Conservation (phyloP, 1,140 invertebrate genomes). For the Drosophila dunni region DNA sequence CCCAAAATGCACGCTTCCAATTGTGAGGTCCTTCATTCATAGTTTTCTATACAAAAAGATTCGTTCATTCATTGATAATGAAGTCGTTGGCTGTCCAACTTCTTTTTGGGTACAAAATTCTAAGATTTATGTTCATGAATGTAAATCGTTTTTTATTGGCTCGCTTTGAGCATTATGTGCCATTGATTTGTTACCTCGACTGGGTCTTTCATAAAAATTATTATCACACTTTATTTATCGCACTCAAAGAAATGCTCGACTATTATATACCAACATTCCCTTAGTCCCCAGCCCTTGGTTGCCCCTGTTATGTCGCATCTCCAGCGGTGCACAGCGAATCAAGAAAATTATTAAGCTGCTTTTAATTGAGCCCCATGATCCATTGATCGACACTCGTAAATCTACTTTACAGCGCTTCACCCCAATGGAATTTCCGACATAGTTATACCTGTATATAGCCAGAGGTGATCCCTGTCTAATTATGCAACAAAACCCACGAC, state of each 20-base stretch:
- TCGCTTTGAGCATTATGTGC: slow-evolving; percentile 56
- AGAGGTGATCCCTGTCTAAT: slow-evolving; percentile 53
- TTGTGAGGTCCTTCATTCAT: slow-evolving; percentile 70
- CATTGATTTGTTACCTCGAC: slow-evolving; percentile 69
- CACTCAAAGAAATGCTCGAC: slow-evolving; percentile 19
- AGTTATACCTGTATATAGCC: slow-evolving; percentile 1
- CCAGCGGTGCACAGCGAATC: slow-evolving; percentile 29
- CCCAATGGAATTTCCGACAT: slow-evolving; percentile 17
- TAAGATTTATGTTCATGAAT: slow-evolving; percentile 80
- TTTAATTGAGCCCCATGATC: slow-evolving; percentile 75
- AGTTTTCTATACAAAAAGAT: neutral
- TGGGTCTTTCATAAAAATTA: slow-evolving; percentile 79
- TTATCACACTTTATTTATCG: slow-evolving; percentile 79
- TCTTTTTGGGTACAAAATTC: slow-evolving; percentile 41
- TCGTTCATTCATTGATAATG: slow-evolving; percentile 59
- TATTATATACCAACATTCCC: slow-evolving; percentile 9
- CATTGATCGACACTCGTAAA: slow-evolving; percentile 74
- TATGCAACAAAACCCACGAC: slow-evolving; percentile 64
- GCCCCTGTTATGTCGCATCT: slow-evolving; percentile 6
- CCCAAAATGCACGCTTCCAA: slow-evolving; percentile 46
- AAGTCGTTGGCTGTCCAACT: slow-evolving; percentile 70
- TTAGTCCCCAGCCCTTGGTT: neutral
- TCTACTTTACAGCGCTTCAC: slow-evolving; percentile 69
- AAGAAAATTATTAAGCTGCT: slow-evolving; percentile 79
- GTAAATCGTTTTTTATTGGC: slow-evolving; percentile 80